phyloP scores from a whole-genome alignment of 2,888 invertebrate species.

The Lepidonotus clava region DNA sequence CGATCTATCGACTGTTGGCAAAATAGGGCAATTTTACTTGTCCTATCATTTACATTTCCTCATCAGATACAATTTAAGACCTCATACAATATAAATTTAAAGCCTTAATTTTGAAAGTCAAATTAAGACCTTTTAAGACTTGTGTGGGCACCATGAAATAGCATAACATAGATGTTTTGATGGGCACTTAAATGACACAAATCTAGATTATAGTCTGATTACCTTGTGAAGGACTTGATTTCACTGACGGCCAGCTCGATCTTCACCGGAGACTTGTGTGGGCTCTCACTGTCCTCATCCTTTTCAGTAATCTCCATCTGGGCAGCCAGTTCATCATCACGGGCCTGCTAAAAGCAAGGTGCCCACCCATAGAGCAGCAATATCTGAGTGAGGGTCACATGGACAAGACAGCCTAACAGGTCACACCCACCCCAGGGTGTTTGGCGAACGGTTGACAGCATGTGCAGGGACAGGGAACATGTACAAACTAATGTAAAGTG shows the following conservation, averaged over 20 bases:
- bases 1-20: too few species aligned
- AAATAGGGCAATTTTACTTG: too few species aligned
- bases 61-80: too few species aligned
- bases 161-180: too few species aligned
- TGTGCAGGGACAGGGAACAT: too few species aligned
- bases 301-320: constrained; percentile 71
- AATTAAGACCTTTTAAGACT: too few species aligned
- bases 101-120: not conserved
- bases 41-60: too few species aligned
- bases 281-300: constrained; percentile 71
- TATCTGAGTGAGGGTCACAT: not conserved
- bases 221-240: constrained; percentile 79
- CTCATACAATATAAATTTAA: too few species aligned
- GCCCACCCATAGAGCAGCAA: constrained; percentile 50
- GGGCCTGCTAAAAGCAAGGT: constrained; percentile 64
- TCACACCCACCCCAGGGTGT: too few species aligned
- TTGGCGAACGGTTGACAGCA: too few species aligned
- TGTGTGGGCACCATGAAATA: too few species aligned
- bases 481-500: too few species aligned
- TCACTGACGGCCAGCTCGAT: constrained; percentile 79
- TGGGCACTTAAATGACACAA: not conserved
- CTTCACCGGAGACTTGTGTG: constrained; percentile 68
- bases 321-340: constrained; percentile 76
- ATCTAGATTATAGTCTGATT: not conserved
- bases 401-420: not conserved